Base-by-base conservation (phyloP, 2,888 invertebrate genomes). In the Pycnomerus fuliginosus region DNA sequence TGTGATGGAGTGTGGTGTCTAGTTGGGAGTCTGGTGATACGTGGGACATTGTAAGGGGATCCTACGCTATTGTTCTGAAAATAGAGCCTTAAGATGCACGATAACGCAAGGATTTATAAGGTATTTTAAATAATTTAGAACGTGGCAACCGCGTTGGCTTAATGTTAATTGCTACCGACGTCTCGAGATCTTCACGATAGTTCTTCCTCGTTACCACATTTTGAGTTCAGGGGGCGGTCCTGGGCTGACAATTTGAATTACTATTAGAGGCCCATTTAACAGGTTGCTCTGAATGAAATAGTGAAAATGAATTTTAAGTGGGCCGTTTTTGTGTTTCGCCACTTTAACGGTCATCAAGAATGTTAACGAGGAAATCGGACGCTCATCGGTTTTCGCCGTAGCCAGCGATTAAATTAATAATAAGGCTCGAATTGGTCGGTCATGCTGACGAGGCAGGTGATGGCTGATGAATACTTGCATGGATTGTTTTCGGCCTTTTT, bases 21-120 rank as follows among this genome's bases (percentile, higher is more conserved):
- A 22, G 33, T 13, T 16, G 42, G n/a, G 34, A 38, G 40, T 40
- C 35, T 43, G 44, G 22, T 22, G 22, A 62, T 65, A 61, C 61
- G 61, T 61, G 56, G 61, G 58, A 61, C 49, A 65, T 64, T 65
- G 65, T 66, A 61, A 62, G 64, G 57, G 64, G 63, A 66, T 64
- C 58, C 55, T 49, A 53, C 44, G 53, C 59, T 60, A 67, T 66
- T 66, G 65, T 67, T 62, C 61, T 55, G 46, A 16, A 16, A 40
- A 23, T 51, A 48, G 53, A 52, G 53, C 51, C 53, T 56, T n/a
- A n/a, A 60, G 61, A 62, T 63, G 54, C 52, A 36, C 57, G 65
- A 65, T 66, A 65, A 58, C 52, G 25, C 31, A 45, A 55, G 51
- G 58, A 66, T 67, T 65, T 67, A 67, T 61, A 58, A 57, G 54